Evolutionary conservation across 2,113 vertebrate genomes (phyloP), one percentile per base, ranked within the genome.

Genomic region (Serinus canaria): DNA sequence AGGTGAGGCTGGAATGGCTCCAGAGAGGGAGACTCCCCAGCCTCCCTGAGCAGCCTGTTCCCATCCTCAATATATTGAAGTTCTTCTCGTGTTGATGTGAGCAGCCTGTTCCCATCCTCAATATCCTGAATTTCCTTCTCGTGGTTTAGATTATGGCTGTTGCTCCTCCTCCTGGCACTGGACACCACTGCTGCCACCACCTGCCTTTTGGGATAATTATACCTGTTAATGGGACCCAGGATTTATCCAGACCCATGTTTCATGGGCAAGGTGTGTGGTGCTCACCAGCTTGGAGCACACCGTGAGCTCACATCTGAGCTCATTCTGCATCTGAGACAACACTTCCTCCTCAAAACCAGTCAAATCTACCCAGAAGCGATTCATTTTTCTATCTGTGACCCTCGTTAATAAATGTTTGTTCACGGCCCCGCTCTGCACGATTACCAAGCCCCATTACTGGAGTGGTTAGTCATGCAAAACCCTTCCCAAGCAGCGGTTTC

Each of bases 221-320:
- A 13, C 0, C 3, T 21, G 53, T 41, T 47, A 13, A 35, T 7
- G 3, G 31, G 17, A 69, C 22, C 24, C 24, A 22, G n/a, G 30
- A 50, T 7, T 2, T 1, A 37, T 9, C 20, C 44, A 20, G 7
- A 5, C 20, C n/a, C 56, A 9, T 0, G 0, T n/a, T n/a, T n/a
- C 4, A 13, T 27, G 7, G 8, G 12, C 28, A 44, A 49, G 24
- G 28, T 0, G 0, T 1, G 21, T 9, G 2, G 1, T 8, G 37
- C 23, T 22, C 27, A 2, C 3, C 16, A 53, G 21, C 28, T 15
- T 7, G 2, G 8, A 30, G 8, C 30, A 9, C 17, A 10, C 2
- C 14, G 4, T 5, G 28, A 52, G 39, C 41, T 55, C 31, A 39
- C 22, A 16, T 4, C 23, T 25, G 4, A 25, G 21, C 5, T 37